Evolutionary conservation across 2,888 invertebrate genomes (phyloP).

Genomic region (Cheilosia urbana): DNA sequence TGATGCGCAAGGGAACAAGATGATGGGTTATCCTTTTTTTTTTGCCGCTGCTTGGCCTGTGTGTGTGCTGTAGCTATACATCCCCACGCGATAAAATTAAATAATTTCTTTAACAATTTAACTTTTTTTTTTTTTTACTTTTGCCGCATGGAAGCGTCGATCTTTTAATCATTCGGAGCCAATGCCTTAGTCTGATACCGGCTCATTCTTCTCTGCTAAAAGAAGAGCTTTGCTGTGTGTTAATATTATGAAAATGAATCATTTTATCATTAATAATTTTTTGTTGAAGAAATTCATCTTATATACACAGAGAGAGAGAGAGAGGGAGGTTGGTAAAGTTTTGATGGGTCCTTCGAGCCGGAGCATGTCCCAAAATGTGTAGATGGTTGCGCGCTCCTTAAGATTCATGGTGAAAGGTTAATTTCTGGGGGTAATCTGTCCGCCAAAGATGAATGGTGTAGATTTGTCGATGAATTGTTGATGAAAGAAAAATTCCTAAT

Average conservation of each 20-base stretch:
- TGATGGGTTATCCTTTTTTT: constrained; percentile 66
- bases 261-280: constrained; percentile 72
- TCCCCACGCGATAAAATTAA: constrained; percentile 65
- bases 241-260: constrained; percentile 65
- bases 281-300: constrained; percentile 39
- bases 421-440: constrained; percentile 18
- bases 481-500: constrained; percentile 72
- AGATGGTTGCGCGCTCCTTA: constrained; percentile 45
- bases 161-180: constrained; percentile 69
- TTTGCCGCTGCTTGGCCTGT: background rate
- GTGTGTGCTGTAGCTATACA: constrained; percentile 8
- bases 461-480: constrained; percentile 71
- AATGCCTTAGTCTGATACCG: background rate
- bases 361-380: constrained; percentile 18
- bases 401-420: constrained; percentile 51
- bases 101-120: constrained; percentile 72
- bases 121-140: constrained; percentile 51
- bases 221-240: constrained; percentile 32
- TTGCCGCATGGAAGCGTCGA: constrained; percentile 66
- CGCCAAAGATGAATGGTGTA: constrained; percentile 51
- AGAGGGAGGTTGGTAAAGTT: constrained; percentile 21
- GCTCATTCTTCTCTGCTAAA: constrained; percentile 5
- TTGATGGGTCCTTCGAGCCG: constrained; percentile 47
- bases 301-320: constrained; percentile 13
- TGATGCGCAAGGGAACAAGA: constrained; percentile 62